Base-by-base conservation (phyloP, 2,888 invertebrate genomes). In the Drosophila engyochracea region DNA sequence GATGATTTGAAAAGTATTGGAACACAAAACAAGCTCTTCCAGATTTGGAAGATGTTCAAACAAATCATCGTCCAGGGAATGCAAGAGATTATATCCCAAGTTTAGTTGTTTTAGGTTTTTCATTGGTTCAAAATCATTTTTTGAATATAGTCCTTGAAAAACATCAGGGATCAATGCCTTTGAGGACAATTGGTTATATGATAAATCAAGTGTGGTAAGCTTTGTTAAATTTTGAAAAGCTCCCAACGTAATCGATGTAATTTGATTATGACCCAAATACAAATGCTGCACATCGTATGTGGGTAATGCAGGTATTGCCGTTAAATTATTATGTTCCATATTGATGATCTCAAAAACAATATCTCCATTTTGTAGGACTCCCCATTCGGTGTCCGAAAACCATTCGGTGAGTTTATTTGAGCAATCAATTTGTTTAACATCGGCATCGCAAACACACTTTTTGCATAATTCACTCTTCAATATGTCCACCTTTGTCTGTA, bases 1-100 rank as follows among this genome's bases (percentile, higher is more conserved):
- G 9, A 97, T 94, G 0, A 95, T 94, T 19, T 94, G 94, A 19
- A 98, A 94, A 0, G 96, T 96, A 93, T 98, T 98, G n/a, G 95
- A 95, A 74, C 95, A 95, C 31, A 98, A 93, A 82, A 95, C 95
- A 57, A 98, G 92, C 19, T 95, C 94, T 79, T 95, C 95, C 44
- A 98, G 91, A 57, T 95, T 94, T 0, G 95, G 94, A 5, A 96
- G 92, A 89, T 98, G 97, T 83, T 96, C 96, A 91, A 98, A 97
- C 2, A 97, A 85, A 89, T 97, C 96, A 59, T 94, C 94, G 85
- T 96, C 92, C n/a, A 97, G 92, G 0, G 95, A 95, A 82, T 96
- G 96, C 1, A 97, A 92, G 30, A 94, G 94, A 91, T 98, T 98
- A 90, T 95, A 92, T 0, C 96, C 96, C 71, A 98, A 93, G 86